These are phyloP conservation scores for Zaprionus inermis DNA, from an alignment of 1,140 invertebrate species.

Conservation along the genomic window DNA sequence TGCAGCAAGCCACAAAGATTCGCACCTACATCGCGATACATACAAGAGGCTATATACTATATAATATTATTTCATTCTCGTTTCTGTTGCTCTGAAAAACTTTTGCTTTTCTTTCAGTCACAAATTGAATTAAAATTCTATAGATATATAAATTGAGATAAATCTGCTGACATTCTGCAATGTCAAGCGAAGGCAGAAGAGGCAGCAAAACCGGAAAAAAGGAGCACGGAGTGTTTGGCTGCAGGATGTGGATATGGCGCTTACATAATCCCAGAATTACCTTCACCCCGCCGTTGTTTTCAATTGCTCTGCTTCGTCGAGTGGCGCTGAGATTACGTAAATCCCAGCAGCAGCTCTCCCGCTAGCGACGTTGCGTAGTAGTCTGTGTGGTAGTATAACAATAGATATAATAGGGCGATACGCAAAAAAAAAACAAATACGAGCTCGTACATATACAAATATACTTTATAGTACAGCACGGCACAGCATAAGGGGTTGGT, in stretches of 20 bases:
- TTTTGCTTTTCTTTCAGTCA: slow-evolving; percentile 34
- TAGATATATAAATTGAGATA: slow-evolving; percentile 12
- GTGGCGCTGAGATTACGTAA: slow-evolving; percentile 73
- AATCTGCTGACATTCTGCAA: slow-evolving; percentile 43
- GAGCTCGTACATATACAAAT: slow-evolving; percentile 21
- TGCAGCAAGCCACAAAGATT: slow-evolving; percentile 61
- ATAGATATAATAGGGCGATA: slow-evolving; percentile 25
- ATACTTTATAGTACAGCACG: slow-evolving; percentile 11
- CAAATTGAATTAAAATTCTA: slow-evolving; percentile 28
- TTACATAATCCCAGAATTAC: slow-evolving; percentile 38
- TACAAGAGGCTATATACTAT: slow-evolving; percentile 22
- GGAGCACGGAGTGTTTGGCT: slow-evolving; percentile 7
- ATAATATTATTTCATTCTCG: slow-evolving; percentile 28
- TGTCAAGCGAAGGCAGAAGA: slow-evolving; percentile 30
- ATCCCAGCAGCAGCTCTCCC: slow-evolving; percentile 39
- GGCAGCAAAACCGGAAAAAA: slow-evolving; percentile 2
- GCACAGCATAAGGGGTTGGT: slow-evolving; percentile 30
- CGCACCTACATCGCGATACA: slow-evolving; percentile 40
- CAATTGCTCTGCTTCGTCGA: slow-evolving; percentile 56
- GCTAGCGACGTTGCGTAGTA: slow-evolving; percentile 13
- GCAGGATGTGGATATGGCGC: background rate
- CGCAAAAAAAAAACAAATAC: slow-evolving; percentile 30
- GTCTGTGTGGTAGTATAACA: slow-evolving; percentile 2
- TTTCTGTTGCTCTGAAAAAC: slow-evolving; percentile 22
- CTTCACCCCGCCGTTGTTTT: slow-evolving; percentile 47